A percentile compares a stretch with the other conserved stretches of the same genome.
Conservation (phyloP, 1,140 invertebrate genomes). For the Pollicipes pollicipes region DNA sequence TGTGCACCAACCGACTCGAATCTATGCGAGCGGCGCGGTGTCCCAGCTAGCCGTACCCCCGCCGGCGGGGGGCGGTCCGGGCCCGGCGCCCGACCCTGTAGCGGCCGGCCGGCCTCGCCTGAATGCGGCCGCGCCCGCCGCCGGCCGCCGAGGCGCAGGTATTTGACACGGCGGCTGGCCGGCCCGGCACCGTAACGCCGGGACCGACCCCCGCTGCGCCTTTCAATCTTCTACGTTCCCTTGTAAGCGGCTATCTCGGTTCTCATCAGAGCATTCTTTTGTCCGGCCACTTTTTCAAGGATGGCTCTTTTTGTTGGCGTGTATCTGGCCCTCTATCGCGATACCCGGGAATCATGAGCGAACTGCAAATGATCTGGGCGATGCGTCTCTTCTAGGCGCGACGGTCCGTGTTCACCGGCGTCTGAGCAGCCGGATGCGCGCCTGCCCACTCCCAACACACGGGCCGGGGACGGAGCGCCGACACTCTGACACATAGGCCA, state of each 20-base stretch:
- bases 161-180: background rate
- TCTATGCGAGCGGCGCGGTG: background rate
- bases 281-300: conserved; percentile 1
- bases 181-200: no score
- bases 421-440: no score
- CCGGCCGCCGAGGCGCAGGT: background rate
- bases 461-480: no score
- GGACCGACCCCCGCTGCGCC: background rate
- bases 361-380: background rate
- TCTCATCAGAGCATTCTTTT: background rate
- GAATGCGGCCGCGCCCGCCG: no score
- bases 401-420: background rate
- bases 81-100: no score
- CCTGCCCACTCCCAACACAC: no score
- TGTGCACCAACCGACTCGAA: background rate
- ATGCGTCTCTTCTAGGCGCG: background rate
- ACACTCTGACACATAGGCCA: no score
- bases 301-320: conserved; percentile 1
- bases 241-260: background rate
- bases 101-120: no score
- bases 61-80: no score
- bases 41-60: background rate
- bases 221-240: conserved; percentile 1
- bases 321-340: background rate
- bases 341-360: background rate